Evolutionary conservation across 2,113 vertebrate species (phyloP), one percentile per base, ranked within the genome.

Genomic region (Elachura formosa): DNA sequence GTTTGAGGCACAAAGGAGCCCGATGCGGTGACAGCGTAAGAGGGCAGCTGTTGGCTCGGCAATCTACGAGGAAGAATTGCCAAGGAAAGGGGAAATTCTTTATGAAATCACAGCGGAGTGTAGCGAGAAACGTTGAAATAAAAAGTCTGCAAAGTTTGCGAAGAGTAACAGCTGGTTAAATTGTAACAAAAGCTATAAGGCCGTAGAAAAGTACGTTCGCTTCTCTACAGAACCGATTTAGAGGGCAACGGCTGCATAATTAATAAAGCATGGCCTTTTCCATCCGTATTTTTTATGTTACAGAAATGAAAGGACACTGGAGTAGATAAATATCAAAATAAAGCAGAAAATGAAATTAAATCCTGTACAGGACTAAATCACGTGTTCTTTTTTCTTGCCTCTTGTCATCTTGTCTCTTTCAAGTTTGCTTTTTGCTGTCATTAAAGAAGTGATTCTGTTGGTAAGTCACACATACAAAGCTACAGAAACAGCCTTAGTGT

Each of bases 1-100:
- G n/a, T 84, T 68, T 80, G 90, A 90, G 87, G 15, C 63, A 76
- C 80, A 86, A 78, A 83, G 76, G n/a, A 93, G 22, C 24, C 24
- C 31, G 10, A 43, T 71, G 64, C 31, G 36, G 72, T 66, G 92
- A 7, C 64, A 52, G 92, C 55, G 80, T 58, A 74, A 92, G 90
- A 62, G 58, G 68, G 25, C 61, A 34, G 56, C 41, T 61, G 46
- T 40, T 31, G 4, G 64, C 48, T 67, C 45, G 6, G 20, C 52
- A 19, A 25, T 4, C 64, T 29, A 14, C 11, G 24, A 73, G 62
- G 43, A 43, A 49, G 36, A 29, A 29, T 20, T 52, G 66, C 40
- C 76, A 23, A 56, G 56, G 80, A 61, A 23, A n/a, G 45, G 92
- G 43, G 43, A n/a, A 78, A 61, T 75, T 55, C 73, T 29, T 28